A percentile compares a stretch with the other conserved stretches of the same genome.
Evolutionary conservation across 2,797 vertebrate genomes (phyloP).

Genomic region (Myotis findleyi): DNA sequence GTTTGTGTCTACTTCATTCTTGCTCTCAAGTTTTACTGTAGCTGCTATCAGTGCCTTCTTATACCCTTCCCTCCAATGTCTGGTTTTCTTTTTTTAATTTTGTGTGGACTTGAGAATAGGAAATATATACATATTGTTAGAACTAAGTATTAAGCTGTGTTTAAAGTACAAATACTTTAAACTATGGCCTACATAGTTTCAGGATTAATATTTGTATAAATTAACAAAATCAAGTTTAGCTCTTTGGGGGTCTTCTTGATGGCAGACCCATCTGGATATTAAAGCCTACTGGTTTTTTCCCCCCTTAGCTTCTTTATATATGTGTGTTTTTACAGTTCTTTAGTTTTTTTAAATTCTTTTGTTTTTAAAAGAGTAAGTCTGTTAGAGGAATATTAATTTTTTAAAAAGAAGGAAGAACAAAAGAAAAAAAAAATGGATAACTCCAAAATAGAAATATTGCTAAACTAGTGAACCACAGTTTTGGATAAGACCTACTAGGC

Average conservation of each 20-base stretch:
- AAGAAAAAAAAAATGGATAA: not conserved
- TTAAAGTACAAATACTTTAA: not conserved
- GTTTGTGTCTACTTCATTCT: not conserved
- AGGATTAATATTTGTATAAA: not conserved
- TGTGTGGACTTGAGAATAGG: not conserved
- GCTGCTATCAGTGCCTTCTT: not conserved
- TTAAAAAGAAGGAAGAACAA: not conserved
- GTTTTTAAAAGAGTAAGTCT: not conserved
- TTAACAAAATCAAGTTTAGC: constrained; percentile 36
- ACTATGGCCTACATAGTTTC: not conserved
- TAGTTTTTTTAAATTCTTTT: not conserved
- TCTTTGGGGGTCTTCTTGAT: not conserved
- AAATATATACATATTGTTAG: not conserved
- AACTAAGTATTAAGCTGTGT: not conserved
- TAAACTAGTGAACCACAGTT: constrained; percentile 1
- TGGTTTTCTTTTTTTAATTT: constrained; percentile 26
- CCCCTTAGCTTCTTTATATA: not conserved
- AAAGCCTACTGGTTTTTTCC: not conserved
- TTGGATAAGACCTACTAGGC: not conserved
- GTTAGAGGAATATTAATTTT: not conserved
- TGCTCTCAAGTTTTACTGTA: not conserved
- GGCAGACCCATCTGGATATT: not conserved
- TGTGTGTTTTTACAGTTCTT: not conserved
- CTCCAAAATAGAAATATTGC: not conserved
- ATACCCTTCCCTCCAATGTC: not conserved